Evolutionary conservation across 2,113 vertebrate species (phyloP).

Genomic region (Triplophysa dalaica): DNA sequence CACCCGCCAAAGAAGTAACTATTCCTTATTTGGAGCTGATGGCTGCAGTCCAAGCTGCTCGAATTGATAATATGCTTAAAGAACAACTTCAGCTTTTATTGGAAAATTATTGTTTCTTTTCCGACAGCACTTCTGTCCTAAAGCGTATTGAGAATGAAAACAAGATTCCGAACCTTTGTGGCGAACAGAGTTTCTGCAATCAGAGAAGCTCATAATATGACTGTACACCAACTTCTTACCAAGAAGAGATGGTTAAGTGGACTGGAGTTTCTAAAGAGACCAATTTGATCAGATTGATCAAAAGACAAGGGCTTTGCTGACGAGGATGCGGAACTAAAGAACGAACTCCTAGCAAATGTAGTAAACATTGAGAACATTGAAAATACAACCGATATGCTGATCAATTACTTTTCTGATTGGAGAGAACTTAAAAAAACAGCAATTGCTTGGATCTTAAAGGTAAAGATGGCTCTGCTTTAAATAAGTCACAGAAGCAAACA

Average conservation of each 20-base stretch:
- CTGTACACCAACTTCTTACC: neutral
- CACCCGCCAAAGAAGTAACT: neutral
- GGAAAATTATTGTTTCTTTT: neutral
- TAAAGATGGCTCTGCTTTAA: neutral
- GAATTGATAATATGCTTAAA: slow-evolving; percentile 1
- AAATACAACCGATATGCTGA: neutral
- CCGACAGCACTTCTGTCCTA: neutral
- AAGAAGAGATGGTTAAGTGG: neutral
- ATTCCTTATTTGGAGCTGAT: slow-evolving; percentile 12
- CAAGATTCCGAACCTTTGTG: neutral
- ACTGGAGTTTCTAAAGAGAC: neutral
- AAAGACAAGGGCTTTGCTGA: too few relatives aligned
- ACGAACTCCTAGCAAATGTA: too few relatives aligned
- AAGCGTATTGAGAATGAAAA: neutral
- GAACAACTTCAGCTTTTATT: slow-evolving; percentile 3
- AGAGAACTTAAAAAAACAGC: too few relatives aligned
- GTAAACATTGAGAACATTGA: too few relatives aligned
- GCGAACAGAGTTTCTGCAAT: neutral
- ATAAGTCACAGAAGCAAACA: neutral
- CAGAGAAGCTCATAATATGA: neutral
- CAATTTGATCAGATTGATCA: neutral
- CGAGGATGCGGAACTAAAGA: too few relatives aligned
- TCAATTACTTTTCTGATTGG: too few relatives aligned
- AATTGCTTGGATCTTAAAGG: neutral
- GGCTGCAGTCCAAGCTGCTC: neutral